Evolutionary conservation across 2,888 invertebrate species (phyloP).

Genomic region (Cerastis rubricosa): DNA sequence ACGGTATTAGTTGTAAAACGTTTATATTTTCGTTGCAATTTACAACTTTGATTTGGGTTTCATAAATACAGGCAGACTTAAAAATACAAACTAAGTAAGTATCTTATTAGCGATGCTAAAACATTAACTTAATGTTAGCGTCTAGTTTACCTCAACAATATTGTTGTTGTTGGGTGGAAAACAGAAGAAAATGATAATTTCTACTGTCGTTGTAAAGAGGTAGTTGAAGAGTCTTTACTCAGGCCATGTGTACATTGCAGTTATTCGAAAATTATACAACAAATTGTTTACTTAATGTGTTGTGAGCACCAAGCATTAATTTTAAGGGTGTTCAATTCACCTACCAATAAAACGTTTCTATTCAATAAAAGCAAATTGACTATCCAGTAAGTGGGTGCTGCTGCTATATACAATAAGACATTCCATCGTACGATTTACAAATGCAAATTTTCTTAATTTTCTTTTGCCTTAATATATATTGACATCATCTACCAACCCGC

Average conservation of each 20-base stretch:
- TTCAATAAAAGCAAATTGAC: not conserved
- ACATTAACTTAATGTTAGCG: slow-evolving; percentile 16
- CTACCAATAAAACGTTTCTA: slow-evolving; percentile 1
- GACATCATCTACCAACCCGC: too few relatives aligned
- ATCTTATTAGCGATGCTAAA: slow-evolving; percentile 9
- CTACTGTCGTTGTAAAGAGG: not conserved
- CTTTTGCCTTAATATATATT: not conserved
- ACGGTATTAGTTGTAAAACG: not conserved
- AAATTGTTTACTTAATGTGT: not conserved
- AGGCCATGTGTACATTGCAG: not conserved
- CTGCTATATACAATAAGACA: not conserved
- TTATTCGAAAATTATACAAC: slow-evolving; percentile 15
- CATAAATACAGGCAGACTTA: slow-evolving; percentile 12
- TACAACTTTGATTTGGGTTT: slow-evolving; percentile 11
- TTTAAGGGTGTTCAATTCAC: slow-evolving; percentile 2
- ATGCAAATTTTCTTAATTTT: slow-evolving; percentile 5
- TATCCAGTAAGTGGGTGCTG: not conserved
- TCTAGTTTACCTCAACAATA: slow-evolving; percentile 3
- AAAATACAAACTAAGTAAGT: slow-evolving; percentile 26
- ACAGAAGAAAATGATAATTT: slow-evolving; percentile 26
- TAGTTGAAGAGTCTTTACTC: not conserved
- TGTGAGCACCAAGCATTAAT: not conserved
- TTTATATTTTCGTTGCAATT: slow-evolving; percentile 10
- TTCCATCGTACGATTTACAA: not conserved
- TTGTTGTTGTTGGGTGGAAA: not conserved